A percentile compares a stretch with the other conserved stretches of the same genome.
phyloP scores from a whole-genome alignment of 2,797 vertebrate genomes.

The Trematomus bernacchii region DNA sequence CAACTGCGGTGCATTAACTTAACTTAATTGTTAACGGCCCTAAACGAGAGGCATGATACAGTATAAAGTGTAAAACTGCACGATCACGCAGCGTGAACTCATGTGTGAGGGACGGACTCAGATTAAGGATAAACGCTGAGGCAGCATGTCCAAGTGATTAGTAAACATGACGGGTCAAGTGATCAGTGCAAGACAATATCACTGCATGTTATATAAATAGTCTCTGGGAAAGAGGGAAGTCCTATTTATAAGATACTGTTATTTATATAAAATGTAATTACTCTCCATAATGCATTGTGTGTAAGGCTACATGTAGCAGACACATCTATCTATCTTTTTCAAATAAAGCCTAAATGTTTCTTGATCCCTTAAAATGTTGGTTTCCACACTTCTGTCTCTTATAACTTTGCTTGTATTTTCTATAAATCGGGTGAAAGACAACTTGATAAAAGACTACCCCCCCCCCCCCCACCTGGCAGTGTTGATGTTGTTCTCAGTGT shows the following conservation, averaged over 20 bases:
- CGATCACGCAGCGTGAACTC: neutral
- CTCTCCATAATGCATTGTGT: too few relatives aligned
- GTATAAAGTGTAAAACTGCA: neutral
- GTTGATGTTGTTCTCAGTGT: constrained; percentile 87
- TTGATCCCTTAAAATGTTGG: neutral
- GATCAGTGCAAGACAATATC: neutral
- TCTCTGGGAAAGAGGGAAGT: neutral
- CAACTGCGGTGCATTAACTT: neutral
- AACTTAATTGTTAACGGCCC: neutral
- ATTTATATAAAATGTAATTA: too few relatives aligned
- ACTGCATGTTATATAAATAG: neutral
- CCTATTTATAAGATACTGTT: too few relatives aligned
- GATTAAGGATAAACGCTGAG: constrained; percentile 1
- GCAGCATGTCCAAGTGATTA: constrained; percentile 7
- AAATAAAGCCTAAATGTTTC: neutral
- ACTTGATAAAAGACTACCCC: neutral
- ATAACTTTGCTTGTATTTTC: neutral
- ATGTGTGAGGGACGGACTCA: neutral
- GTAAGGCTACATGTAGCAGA: too few relatives aligned
- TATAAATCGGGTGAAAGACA: neutral
- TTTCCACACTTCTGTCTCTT: neutral
- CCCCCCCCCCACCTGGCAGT: constrained; percentile 87
- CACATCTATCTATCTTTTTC: neutral
- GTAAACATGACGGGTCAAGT: constrained; percentile 20
- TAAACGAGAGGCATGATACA: neutral